Evolutionary conservation across 2,888 invertebrate species (phyloP).

Genomic region (Clanis bilineata): DNA sequence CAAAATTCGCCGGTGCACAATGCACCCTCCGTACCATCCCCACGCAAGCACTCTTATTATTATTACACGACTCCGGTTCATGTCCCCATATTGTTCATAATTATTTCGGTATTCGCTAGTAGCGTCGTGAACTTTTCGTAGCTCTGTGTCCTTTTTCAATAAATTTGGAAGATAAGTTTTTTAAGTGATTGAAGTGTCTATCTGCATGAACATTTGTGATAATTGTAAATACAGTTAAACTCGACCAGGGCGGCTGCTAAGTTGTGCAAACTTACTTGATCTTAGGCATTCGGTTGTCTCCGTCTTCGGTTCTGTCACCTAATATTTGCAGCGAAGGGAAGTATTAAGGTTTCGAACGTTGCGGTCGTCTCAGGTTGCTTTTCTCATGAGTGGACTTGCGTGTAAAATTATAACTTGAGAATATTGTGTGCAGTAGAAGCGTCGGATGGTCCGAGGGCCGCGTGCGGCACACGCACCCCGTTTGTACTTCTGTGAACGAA

Average conservation of each 20-base stretch:
- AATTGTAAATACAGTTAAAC: conserved; percentile 24
- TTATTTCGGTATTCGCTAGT: conserved; percentile 75
- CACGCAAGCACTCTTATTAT: conserved; percentile 80
- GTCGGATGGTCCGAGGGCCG: conserved; percentile 60
- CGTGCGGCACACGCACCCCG: conserved; percentile 60
- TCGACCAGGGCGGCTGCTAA: conserved; percentile 28
- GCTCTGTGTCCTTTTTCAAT: conserved; percentile 42
- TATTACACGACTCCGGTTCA: conserved; percentile 77
- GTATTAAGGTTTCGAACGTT: conserved; percentile 81
- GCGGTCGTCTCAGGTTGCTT: conserved; percentile 82
- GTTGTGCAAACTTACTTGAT: conserved; percentile 61
- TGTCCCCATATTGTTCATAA: conserved; percentile 80
- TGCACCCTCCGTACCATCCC: conserved; percentile 81
- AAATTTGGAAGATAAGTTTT: neutral
- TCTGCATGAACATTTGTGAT: conserved; percentile 16
- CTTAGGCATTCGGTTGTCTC: conserved; percentile 60
- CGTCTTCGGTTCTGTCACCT: conserved; percentile 72
- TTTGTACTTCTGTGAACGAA: conserved; percentile 54
- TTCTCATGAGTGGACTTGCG: conserved; percentile 82
- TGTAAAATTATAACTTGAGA: conserved; percentile 81
- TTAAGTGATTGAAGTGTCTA: neutral
- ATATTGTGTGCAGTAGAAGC: conserved; percentile 72
- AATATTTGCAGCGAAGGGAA: conserved; percentile 81
- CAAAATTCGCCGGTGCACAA: conserved; percentile 81
- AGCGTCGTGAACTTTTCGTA: conserved; percentile 61